Base-by-base conservation (phyloP, 2,888 invertebrate genomes). In the Antheraea yamamai region DNA sequence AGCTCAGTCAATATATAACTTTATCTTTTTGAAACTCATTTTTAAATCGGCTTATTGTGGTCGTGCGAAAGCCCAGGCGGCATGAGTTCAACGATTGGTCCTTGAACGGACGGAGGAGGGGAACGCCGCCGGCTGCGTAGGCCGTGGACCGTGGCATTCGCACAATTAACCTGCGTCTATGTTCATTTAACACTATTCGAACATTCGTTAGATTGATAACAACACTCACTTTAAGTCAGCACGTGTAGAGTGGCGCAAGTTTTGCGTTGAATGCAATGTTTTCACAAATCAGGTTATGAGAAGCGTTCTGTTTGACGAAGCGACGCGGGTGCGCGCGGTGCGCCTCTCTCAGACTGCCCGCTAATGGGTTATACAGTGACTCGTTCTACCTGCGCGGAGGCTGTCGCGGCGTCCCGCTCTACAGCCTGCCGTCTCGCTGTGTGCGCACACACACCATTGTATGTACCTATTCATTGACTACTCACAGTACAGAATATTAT, bases 91-190 rank as follows among this genome's bases (percentile, higher is more conserved):
- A 93, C 91, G 93, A 91, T 89, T 93, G 92, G 91, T 91, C 92
- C 94, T 93, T 94, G 93, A 94, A 93, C 94, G 91, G 90, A 90
- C 87, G 84, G 87, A 88, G 92, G 89, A 88, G 93, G 92, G 92
- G 92, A 89, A 88, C 90, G 91, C 90, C 88, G 91, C 92, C 93
- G 93, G 92, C 92, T 91, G 92, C 90, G 94, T 93, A 91, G 92
- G 92, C 89, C 87, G 90, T 89, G 87, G 91, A 91, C 92, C 92
- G 93, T 92, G 92, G 93, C 92, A 93, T 93, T 93, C 92, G 92
- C 92, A 89, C 92, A 91, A 92, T 92, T 90, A 92, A 83, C 80
- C 83, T 78, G 79, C 83, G 82, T 70, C 82, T 83, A 76, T 78
- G 77, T 82, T 78, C 81, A 68, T 66, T 74, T 51, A 64, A 68